phyloP scores from a whole-genome alignment of 23 tunicate genomes.

The Phallusia fumigata region DNA sequence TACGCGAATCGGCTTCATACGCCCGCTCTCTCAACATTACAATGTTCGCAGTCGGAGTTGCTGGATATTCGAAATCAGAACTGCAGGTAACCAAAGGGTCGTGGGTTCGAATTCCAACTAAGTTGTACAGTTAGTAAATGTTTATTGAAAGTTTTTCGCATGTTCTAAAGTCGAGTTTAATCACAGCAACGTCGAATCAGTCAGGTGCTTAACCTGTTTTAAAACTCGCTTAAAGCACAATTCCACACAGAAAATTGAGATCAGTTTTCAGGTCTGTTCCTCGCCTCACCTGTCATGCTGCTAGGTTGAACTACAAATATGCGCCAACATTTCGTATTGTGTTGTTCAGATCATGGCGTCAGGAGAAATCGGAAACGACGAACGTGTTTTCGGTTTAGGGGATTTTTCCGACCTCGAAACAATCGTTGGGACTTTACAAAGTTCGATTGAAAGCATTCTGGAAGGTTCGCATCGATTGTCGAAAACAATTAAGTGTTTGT shows the following conservation, averaged over 20 bases:
- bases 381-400: constrained; percentile 22
- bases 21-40: constrained; percentile 70
- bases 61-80: constrained; percentile 47
- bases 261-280: too few species aligned
- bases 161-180: too few species aligned
- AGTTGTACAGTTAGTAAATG: too few species aligned
- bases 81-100: constrained; percentile 37
- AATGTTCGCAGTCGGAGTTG: constrained; percentile 86
- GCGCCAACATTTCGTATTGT: too few species aligned
- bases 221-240: too few species aligned
- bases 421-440: constrained; percentile 58
- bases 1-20: constrained; percentile 27
- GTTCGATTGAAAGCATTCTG: constrained; percentile 42
- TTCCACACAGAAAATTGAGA: too few species aligned
- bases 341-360: not conserved
- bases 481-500: not conserved
- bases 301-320: too few species aligned
- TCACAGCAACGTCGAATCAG: too few species aligned
- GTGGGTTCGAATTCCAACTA: too few species aligned
- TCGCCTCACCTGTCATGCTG: too few species aligned
- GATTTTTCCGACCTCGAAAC: constrained; percentile 13
- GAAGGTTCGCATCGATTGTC: constrained; percentile 59
- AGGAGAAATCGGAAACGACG: not conserved
- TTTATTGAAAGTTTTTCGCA: too few species aligned
- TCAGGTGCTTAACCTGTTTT: too few species aligned